Conservation (phyloP, 2,797 vertebrate species). For the Martes flavigula region DNA sequence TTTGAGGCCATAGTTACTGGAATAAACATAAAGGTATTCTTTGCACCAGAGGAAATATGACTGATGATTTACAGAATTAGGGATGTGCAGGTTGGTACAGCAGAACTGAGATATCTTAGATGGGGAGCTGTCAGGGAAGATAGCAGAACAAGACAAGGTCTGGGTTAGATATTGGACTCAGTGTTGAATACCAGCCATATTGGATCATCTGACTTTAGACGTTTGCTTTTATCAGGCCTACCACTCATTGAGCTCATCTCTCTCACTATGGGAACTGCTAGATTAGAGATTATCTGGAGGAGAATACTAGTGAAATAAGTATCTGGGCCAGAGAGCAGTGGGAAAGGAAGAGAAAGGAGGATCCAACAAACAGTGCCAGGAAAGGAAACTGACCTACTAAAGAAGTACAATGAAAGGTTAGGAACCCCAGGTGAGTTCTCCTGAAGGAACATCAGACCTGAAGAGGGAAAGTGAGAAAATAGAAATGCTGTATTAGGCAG, state of each 20-base stretch:
- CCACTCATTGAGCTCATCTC: background rate
- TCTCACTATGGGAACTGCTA: background rate
- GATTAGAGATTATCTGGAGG: background rate
- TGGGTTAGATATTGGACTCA: background rate
- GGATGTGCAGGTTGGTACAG: rapidly evolving
- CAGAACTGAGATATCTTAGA: background rate
- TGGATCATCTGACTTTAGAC: background rate
- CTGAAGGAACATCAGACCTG: background rate
- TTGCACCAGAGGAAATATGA: background rate
- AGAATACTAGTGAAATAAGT: background rate
- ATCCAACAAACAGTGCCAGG: rapidly evolving
- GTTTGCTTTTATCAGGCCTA: background rate
- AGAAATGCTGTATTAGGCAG: background rate
- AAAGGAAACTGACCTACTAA: background rate
- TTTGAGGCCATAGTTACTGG: background rate
- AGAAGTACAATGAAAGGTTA: background rate
- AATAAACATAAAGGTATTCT: background rate
- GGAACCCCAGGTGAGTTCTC: background rate
- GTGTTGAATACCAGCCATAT: background rate
- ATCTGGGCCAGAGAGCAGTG: conserved; percentile 6
- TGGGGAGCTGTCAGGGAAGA: background rate
- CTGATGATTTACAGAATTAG: background rate
- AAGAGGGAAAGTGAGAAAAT: background rate
- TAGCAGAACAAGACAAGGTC: background rate
- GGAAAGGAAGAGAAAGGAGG: background rate